These are phyloP conservation scores for Danio albolineatus DNA, from an alignment of 2,797 vertebrate genomes.

Conservation along the genomic window DNA sequence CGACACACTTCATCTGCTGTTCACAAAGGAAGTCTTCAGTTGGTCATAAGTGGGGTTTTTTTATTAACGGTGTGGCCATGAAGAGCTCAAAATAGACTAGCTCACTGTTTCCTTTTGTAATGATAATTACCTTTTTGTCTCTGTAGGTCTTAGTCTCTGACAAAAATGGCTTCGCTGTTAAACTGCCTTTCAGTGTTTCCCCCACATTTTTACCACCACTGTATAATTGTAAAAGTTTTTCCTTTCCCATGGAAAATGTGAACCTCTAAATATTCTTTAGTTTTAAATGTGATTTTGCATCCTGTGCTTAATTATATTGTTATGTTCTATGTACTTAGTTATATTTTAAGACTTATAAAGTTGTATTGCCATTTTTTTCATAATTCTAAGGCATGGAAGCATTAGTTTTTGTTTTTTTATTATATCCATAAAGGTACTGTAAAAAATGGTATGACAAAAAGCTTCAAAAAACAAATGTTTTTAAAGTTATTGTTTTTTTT, in stretches of 20 bases:
- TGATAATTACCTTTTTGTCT: neutral
- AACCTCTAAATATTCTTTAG: neutral
- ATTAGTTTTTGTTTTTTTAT: no score
- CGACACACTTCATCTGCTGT: constrained; percentile 3
- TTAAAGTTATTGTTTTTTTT: no score
- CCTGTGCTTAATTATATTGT: neutral
- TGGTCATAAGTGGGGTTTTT: neutral
- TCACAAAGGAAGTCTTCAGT: neutral
- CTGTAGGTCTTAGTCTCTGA: neutral
- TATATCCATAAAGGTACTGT: no score
- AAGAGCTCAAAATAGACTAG: constrained; percentile 1
- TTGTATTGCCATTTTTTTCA: neutral
- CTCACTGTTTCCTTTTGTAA: constrained; percentile 6
- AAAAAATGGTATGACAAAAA: no score
- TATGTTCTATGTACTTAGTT: neutral
- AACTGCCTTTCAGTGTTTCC: neutral
- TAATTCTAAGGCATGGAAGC: constrained; percentile 2
- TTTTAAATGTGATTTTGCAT: neutral
- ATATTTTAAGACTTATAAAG: constrained; percentile 6
- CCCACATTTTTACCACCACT: neutral
- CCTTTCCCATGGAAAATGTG: neutral
- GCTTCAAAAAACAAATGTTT: no score
- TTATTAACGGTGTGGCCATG: constrained; percentile 1
- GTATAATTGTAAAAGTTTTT: neutral
- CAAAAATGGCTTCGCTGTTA: neutral